A percentile compares a stretch with the other conserved stretches of the same genome.
These are phyloP conservation scores for Arizona elegans DNA, from an alignment of 2,113 vertebrate genomes.

Conservation along the genomic window DNA sequence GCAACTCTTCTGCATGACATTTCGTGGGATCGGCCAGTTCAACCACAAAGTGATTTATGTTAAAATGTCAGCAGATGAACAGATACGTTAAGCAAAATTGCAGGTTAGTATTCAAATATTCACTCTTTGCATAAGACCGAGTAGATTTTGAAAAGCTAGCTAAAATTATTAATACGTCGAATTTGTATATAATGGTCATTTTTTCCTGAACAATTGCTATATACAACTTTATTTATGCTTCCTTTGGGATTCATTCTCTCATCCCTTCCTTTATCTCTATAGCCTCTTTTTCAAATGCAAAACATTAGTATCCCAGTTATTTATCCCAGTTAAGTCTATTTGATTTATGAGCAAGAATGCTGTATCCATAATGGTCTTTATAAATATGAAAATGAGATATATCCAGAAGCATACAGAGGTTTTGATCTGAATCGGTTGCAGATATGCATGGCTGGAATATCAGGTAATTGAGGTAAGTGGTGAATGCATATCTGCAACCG, in stretches of 20 bases:
- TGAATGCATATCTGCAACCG: not conserved
- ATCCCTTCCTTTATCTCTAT: not conserved
- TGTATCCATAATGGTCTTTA: not conserved
- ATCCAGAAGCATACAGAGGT: not conserved
- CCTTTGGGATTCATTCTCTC: not conserved
- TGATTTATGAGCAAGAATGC: not conserved
- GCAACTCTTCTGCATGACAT: conserved; percentile 42
- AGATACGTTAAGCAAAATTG: conserved; percentile 39
- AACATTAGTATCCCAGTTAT: not conserved
- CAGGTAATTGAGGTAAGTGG: not conserved
- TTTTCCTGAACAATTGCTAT: not conserved
- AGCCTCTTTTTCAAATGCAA: not conserved
- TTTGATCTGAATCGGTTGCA: not conserved
- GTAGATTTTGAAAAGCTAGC: not conserved
- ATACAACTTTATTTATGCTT: not conserved
- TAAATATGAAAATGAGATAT: not conserved
- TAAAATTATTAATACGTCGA: not conserved
- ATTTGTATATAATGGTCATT: not conserved
- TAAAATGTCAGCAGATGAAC: conserved; percentile 51
- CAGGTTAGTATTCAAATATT: conserved; percentile 8
- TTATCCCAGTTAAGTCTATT: not conserved
- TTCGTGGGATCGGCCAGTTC: conserved; percentile 56
- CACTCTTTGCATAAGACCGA: not conserved
- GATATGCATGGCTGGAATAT: not conserved
- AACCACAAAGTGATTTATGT: conserved; percentile 53